Conservation (phyloP, 2,888 invertebrate species). For the Pemphredon lugubris region DNA sequence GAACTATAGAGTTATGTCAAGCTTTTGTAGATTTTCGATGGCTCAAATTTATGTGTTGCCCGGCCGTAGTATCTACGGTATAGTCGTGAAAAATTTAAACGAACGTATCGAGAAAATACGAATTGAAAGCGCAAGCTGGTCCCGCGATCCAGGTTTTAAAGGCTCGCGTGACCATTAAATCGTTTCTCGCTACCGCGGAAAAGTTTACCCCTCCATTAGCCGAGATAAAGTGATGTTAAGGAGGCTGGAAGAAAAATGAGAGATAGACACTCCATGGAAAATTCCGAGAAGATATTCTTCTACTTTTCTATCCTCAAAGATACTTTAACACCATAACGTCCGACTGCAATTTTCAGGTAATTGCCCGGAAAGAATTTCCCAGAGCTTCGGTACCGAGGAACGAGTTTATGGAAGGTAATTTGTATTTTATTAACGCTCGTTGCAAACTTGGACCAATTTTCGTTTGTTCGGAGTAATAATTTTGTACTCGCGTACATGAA, state of each 20-base stretch:
- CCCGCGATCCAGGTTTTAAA: neutral
- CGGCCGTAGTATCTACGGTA: neutral
- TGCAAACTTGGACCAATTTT: too few species aligned
- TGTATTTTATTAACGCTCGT: too few species aligned
- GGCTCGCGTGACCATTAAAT: neutral
- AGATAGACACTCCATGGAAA: neutral
- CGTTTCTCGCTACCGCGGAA: neutral
- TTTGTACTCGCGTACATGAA: too few species aligned
- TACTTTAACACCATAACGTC: neutral
- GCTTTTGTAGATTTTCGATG: neutral
- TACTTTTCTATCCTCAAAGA: neutral
- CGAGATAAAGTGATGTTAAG: constrained; percentile 24
- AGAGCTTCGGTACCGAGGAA: too few species aligned
- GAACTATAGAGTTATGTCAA: too few species aligned
- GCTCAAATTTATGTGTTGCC: neutral
- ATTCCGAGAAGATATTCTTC: neutral
- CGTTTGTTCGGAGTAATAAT: too few species aligned
- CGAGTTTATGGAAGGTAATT: too few species aligned
- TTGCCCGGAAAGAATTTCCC: neutral
- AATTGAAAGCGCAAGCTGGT: neutral
- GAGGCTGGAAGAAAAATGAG: neutral
- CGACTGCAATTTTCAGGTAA: neutral
- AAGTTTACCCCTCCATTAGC: constrained; percentile 29
- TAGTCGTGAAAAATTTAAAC: neutral
- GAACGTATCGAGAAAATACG: neutral